Evolutionary conservation across 2,888 invertebrate species (phyloP), one percentile per base, ranked within the genome.

Genomic region (Rhopalosiphum nymphaeae): DNA sequence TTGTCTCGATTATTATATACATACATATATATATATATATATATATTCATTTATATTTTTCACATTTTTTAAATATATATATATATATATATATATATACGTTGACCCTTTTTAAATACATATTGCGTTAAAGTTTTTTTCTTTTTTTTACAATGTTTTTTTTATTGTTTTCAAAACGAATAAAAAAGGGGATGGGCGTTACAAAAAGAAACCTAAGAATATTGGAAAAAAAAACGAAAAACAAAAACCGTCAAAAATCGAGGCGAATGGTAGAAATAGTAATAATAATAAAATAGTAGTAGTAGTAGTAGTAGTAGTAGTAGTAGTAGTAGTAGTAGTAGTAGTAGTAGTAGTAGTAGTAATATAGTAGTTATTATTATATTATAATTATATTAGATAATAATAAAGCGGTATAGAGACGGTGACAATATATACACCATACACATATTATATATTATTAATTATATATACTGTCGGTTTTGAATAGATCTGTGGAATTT

Each of bases 401-500:
- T 61, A 61, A 90, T 90, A 90, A 61, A 90, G 61, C 61, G 57
- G 61, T 57, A 57, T 44, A 7, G 49, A 49, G 49, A 87, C 49
- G 87, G 85, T 46, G 67, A 67, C n/a, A 78, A 78, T 78, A 78
- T 78, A 78, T 36, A 78, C 78, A 78, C 78, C 78, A 21, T 78
- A 36, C 36, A 78, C 36, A 78, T 78, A 78, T 21, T 67, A n/a
- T 67, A 61, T 85, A 85, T 85, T 46, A 86, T 86, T 88, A 61
- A 61, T 21, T 57, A 57, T 46, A 78, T 78, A 78, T 89, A 89
- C 53, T 89, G 53, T 91, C 49, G 49, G 36, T 49, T 36, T 36
- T n/a, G 49, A 26, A 25, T 67, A 61, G 90, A n/a, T 46, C n/a
- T 78, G 26, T 25, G 42, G 53, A 25, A 94, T 95, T 96, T 98